Conservation (phyloP, 2,888 invertebrate species). For the Sylvicola cinctus region DNA sequence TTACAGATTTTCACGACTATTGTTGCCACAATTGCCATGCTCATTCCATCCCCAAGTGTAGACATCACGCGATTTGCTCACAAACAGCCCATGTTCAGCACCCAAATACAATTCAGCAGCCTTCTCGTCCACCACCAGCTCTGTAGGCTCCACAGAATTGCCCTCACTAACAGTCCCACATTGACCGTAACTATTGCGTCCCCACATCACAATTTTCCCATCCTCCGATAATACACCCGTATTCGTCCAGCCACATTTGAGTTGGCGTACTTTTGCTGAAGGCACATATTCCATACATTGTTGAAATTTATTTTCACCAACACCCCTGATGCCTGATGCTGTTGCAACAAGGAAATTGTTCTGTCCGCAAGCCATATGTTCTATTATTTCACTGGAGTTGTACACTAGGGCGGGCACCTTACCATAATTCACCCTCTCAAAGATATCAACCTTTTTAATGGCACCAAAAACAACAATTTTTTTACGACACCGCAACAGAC, state of each 20-base stretch:
- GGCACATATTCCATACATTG: conserved; percentile 34
- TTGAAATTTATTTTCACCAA: conserved; percentile 72
- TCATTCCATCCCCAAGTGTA: conserved; percentile 84
- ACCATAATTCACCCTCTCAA: too few relatives aligned
- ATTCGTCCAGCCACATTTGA: conserved; percentile 59
- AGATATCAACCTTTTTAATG: too few relatives aligned
- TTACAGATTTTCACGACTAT: conserved; percentile 23
- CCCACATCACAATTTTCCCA: conserved; percentile 33
- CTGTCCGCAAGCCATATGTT: conserved; percentile 56
- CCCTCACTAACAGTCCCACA: not conserved
- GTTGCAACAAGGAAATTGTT: conserved; percentile 35
- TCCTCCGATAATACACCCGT: conserved; percentile 38
- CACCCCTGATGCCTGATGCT: conserved; percentile 17
- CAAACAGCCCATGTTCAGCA: conserved; percentile 58
- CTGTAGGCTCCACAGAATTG: not conserved
- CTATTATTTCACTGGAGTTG: too few relatives aligned
- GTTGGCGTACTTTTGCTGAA: conserved; percentile 26
- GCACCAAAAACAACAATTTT: too few relatives aligned
- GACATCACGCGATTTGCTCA: conserved; percentile 39
- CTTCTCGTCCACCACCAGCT: not conserved
- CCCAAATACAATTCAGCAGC: conserved; percentile 32
- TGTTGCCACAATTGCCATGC: conserved; percentile 66
- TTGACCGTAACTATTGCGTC: conserved; percentile 57
- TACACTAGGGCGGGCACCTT: too few relatives aligned
- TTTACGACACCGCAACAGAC: too few relatives aligned